A percentile compares a stretch with the other conserved stretches of the same genome.
Conservation (phyloP, 2,797 vertebrate genomes). For the Liparis tanakae region DNA sequence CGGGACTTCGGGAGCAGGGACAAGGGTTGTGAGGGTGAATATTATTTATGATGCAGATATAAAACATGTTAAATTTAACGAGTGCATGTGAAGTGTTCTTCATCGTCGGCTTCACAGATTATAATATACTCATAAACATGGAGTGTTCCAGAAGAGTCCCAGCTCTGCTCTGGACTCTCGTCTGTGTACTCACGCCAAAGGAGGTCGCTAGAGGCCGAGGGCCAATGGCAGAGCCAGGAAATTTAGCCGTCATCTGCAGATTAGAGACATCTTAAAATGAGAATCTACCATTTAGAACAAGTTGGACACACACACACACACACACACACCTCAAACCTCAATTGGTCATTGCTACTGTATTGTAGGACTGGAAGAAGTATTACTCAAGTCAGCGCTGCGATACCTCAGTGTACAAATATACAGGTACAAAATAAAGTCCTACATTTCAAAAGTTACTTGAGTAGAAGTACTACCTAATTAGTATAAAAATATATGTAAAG, state of each 20-base stretch:
- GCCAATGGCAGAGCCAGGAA: conserved; percentile 87
- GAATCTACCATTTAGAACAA: not conserved
- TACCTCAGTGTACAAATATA: not conserved
- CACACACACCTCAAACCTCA: not conserved
- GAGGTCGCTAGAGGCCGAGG: conserved; percentile 88
- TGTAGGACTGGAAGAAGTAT: not conserved
- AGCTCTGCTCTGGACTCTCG: not conserved
- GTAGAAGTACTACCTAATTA: not conserved
- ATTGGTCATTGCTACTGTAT: not conserved
- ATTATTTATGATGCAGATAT: not conserved
- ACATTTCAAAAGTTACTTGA: not conserved
- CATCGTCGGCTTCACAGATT: too few relatives aligned
- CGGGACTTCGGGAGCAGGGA: conserved; percentile 82
- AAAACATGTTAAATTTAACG: not conserved
- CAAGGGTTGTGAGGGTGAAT: not conserved
- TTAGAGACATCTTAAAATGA: not conserved
- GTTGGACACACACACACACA: not conserved
- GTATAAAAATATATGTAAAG: not conserved
- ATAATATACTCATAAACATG: too few relatives aligned
- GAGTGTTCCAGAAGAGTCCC: too few relatives aligned
- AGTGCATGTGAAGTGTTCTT: too few relatives aligned
- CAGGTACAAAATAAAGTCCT: not conserved
- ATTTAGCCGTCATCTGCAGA: conserved; percentile 91
- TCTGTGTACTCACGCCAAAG: conserved; percentile 85
- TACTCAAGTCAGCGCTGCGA: not conserved